Evolutionary conservation across 2,797 vertebrate genomes (phyloP).

Genomic region (Myotis daubentonii): DNA sequence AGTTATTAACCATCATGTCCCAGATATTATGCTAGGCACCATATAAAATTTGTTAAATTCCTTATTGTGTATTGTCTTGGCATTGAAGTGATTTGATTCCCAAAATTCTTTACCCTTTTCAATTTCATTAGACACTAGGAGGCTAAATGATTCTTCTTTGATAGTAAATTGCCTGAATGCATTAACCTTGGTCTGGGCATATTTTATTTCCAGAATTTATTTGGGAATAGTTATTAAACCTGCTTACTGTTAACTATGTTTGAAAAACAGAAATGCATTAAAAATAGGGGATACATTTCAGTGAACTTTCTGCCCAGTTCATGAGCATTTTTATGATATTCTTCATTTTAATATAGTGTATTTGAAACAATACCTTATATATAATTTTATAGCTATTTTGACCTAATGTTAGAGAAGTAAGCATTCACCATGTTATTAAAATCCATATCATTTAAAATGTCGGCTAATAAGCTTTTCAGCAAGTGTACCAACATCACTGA

Average conservation of each 20-base stretch:
- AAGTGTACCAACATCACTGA: not conserved
- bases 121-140: not conserved
- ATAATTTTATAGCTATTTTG: not conserved
- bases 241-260: not conserved
- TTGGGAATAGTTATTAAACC: not conserved
- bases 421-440: not conserved
- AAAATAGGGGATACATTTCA: not conserved
- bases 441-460: not conserved
- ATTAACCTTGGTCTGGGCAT: not conserved
- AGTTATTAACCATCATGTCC: not conserved
- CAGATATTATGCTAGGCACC: not conserved
- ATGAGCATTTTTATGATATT: not conserved
- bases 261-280: not conserved
- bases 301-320: not conserved
- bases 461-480: not conserved
- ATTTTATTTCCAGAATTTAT: not conserved
- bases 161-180: not conserved
- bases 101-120: slow-evolving; percentile 5
- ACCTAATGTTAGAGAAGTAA: not conserved
- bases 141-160: not conserved
- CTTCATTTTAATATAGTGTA: slow-evolving; percentile 5
- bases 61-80: not conserved
- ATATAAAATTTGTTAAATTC: not conserved
- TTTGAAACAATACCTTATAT: not conserved
- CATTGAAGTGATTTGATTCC: not conserved